A percentile compares a stretch with the other conserved stretches of the same genome.
Evolutionary conservation across 2,797 vertebrate genomes (phyloP).

Genomic region (Mionectes olivaceus): DNA sequence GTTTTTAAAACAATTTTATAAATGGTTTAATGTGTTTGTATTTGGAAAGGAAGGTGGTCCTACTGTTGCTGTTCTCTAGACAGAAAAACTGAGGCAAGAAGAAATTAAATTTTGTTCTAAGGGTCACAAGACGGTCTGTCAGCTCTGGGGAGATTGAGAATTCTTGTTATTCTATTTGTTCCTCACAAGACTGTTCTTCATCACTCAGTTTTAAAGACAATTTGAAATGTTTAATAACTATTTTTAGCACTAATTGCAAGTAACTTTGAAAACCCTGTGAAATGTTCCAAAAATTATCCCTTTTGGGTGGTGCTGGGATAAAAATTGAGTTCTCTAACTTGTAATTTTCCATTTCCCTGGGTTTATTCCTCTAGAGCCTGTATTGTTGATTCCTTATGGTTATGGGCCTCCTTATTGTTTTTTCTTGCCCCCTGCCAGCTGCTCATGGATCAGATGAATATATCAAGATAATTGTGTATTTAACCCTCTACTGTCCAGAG

Average conservation of each 20-base stretch:
- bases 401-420: neutral
- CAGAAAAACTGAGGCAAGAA: neutral
- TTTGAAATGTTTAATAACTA: constrained; percentile 21
- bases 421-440: neutral
- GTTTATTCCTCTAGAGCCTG: neutral
- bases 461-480: neutral
- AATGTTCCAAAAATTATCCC: constrained; percentile 9
- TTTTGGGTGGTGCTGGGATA: constrained; percentile 9
- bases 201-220: neutral
- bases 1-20: neutral
- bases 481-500: neutral
- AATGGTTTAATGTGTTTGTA: neutral
- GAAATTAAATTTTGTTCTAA: neutral
- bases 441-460: constrained; percentile 1
- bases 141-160: neutral
- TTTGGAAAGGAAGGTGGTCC: neutral
- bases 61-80: neutral
- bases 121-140: neutral
- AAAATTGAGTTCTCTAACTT: neutral
- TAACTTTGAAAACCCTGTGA: constrained; percentile 35
- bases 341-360: neutral
- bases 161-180: neutral
- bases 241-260: constrained; percentile 48
- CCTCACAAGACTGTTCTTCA: neutral
- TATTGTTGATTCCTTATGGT: neutral